phyloP scores from a whole-genome alignment of 2,797 vertebrate genomes.

The Ficedula albicollis region DNA sequence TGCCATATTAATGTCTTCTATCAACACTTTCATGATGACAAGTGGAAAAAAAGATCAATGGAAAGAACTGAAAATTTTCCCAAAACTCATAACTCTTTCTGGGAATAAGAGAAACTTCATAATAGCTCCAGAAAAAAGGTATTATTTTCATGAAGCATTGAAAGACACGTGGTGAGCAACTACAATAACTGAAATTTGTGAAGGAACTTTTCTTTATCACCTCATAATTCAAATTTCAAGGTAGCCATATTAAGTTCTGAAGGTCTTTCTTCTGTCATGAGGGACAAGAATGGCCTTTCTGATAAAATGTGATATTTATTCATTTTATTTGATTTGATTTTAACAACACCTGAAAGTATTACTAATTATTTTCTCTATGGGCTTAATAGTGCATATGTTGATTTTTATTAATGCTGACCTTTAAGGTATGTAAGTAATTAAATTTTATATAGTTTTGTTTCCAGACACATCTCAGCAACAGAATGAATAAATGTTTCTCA shows the following conservation, averaged over 20 bases:
- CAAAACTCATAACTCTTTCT: conserved; percentile 5
- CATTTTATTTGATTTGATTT: not conserved
- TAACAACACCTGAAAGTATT: conserved; percentile 5
- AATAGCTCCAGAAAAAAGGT: not conserved
- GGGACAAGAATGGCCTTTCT: not conserved
- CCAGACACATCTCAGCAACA: not conserved
- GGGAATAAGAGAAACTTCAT: not conserved
- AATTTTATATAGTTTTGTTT: not conserved
- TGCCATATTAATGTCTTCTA: not conserved
- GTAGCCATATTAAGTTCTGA: conserved; percentile 16
- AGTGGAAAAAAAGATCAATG: not conserved
- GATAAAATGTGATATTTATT: not conserved
- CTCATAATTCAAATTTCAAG: conserved; percentile 32
- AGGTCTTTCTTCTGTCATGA: not conserved
- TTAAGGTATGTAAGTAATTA: conserved; percentile 41
- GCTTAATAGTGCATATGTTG: conserved; percentile 33
- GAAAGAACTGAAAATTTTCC: not conserved
- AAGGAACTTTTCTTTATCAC: conserved; percentile 26
- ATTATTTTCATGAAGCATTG: conserved; percentile 8
- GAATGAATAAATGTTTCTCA: not conserved
- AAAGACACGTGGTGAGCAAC: not conserved
- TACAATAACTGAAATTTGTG: conserved; percentile 13
- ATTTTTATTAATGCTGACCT: conserved; percentile 59
- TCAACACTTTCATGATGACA: not conserved
- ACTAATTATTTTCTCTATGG: conserved; percentile 30